Evolutionary conservation across 2,888 invertebrate species (phyloP).

Genomic region (Orthosia gothica): DNA sequence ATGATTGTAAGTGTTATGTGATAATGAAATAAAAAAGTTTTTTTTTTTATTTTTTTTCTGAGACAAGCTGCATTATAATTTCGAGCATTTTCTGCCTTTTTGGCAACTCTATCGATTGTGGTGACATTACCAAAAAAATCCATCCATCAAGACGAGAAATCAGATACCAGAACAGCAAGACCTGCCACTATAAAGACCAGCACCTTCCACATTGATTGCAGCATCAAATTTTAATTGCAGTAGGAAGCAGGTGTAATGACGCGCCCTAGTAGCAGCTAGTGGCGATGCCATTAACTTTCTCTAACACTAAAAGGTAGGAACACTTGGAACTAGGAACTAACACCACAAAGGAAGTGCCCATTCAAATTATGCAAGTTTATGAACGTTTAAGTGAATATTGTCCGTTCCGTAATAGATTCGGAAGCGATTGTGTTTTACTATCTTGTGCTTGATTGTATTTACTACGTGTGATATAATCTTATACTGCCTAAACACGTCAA

Average conservation of each 20-base stretch:
- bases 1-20: too few relatives aligned
- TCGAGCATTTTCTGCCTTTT: background rate
- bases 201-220: background rate
- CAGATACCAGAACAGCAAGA: background rate
- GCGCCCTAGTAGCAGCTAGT: background rate
- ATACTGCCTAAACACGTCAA: background rate
- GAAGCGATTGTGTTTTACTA: conserved; percentile 6
- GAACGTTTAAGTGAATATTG: conserved; percentile 1
- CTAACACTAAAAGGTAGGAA: conserved; percentile 4
- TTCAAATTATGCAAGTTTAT: conserved; percentile 31
- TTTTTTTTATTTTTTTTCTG: too few relatives aligned
- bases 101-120: background rate
- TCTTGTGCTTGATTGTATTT: background rate
- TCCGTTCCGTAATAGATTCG: conserved; percentile 17
- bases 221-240: conserved; percentile 4
- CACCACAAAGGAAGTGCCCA: conserved; percentile 43
- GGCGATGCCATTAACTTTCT: conserved; percentile 41
- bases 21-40: too few relatives aligned
- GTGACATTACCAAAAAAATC: background rate
- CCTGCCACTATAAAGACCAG: background rate
- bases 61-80: background rate
- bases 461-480: background rate
- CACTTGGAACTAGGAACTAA: conserved; percentile 43
- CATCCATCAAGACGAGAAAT: too few relatives aligned
- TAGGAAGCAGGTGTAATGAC: conserved; percentile 18